Conservation (phyloP, 1,140 invertebrate species). For the Drosophila equinoxialis region DNA sequence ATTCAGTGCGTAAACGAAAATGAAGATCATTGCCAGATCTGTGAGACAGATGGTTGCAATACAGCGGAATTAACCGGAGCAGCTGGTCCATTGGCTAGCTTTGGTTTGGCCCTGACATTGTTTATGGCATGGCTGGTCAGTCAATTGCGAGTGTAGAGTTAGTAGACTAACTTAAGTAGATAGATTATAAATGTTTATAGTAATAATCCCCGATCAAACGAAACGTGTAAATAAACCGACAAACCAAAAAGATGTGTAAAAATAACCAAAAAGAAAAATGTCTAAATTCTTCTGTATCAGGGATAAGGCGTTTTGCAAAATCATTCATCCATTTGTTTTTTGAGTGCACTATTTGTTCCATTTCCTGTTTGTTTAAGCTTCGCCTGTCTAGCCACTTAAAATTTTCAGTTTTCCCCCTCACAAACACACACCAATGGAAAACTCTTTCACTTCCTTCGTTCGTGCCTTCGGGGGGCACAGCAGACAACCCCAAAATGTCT, state of each 20-base stretch:
- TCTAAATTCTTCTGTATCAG: too few species aligned
- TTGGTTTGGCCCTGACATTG: conserved; percentile 58
- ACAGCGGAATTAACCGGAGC: conserved; percentile 49
- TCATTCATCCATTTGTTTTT: not conserved
- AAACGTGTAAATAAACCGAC: conserved; percentile 54
- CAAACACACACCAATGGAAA: not conserved
- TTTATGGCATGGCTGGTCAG: conserved; percentile 47
- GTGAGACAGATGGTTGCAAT: conserved; percentile 68
- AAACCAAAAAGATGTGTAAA: not conserved
- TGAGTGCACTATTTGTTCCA: conserved; percentile 18
- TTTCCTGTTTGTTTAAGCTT: conserved; percentile 23
- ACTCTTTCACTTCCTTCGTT: conserved; percentile 31
- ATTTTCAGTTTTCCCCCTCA: not conserved
- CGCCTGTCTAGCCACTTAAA: conserved; percentile 36
- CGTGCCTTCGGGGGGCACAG: not conserved
- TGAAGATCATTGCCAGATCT: conserved; percentile 58
- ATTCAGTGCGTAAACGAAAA: conserved; percentile 52
- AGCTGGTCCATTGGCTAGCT: conserved; percentile 34
- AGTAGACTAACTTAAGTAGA: conserved; percentile 51
- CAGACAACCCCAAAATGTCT: conserved; percentile 30
- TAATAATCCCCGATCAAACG: conserved; percentile 31
- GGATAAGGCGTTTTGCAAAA: too few species aligned
- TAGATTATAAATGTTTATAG: conserved; percentile 47
- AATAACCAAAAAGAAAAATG: not conserved
- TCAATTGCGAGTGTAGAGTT: conserved; percentile 29